phyloP scores from a whole-genome alignment of 1,140 invertebrate genomes.

The Trichonephila clavipes region DNA sequence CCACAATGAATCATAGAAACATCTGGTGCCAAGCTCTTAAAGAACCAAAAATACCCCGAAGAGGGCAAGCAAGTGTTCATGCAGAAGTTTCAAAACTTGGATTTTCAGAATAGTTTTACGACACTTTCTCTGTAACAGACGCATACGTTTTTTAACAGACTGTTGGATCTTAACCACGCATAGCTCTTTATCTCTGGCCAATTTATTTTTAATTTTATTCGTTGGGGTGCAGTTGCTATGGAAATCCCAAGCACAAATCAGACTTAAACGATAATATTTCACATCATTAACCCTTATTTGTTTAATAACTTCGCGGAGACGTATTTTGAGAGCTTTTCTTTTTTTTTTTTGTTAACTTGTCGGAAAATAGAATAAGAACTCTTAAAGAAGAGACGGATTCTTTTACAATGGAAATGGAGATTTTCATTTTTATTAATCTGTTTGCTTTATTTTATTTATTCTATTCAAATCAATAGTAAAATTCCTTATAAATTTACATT shows the following conservation, averaged over 20 bases:
- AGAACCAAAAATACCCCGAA: not conserved
- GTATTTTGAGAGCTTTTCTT: not conserved
- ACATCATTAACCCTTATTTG: slow-evolving; percentile 17
- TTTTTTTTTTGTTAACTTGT: not conserved
- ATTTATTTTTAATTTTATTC: slow-evolving; percentile 24
- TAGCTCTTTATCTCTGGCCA: not conserved
- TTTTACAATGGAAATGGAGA: too few species aligned
- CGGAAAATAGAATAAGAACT: not conserved
- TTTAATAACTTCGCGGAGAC: not conserved
- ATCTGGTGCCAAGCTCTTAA: not conserved
- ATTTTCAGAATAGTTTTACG: not conserved
- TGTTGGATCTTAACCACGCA: slow-evolving; percentile 11
- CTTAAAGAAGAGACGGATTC: too few species aligned
- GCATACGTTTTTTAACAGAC: not conserved
- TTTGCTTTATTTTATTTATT: too few species aligned
- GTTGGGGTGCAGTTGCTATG: not conserved
- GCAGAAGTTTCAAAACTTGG: not conserved
- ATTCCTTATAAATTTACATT: too few species aligned
- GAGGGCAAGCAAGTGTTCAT: slow-evolving; percentile 22
- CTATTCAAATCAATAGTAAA: too few species aligned
- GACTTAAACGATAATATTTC: not conserved
- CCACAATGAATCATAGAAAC: not conserved
- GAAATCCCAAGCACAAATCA: not conserved
- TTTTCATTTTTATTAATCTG: too few species aligned
- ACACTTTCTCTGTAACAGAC: not conserved